Evolutionary conservation across 2,797 vertebrate species (phyloP).

Genomic region (Thunnus albacares): DNA sequence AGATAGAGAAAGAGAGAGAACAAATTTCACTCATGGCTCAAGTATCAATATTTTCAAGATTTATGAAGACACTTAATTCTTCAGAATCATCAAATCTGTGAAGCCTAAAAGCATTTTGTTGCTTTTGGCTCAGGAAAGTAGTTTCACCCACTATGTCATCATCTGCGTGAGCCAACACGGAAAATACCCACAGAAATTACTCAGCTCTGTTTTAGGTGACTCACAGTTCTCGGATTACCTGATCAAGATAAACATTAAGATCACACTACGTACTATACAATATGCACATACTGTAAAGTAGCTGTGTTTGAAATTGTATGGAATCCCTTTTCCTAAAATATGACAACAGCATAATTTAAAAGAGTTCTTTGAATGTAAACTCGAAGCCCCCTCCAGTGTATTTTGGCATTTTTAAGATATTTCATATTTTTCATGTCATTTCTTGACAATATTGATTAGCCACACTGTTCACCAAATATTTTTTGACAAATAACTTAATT

Average conservation of each 20-base stretch:
- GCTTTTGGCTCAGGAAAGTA: slow-evolving; percentile 42
- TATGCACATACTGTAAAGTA: background rate
- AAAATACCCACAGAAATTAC: slow-evolving; percentile 81
- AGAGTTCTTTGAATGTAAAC: background rate
- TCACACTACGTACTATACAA: slow-evolving; percentile 25
- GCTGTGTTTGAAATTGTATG: background rate
- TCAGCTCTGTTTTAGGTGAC: slow-evolving; percentile 72
- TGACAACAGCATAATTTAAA: slow-evolving; percentile 9
- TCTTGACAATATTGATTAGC: no score
- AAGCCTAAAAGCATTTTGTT: slow-evolving; percentile 24
- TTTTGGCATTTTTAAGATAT: no score
- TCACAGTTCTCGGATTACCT: slow-evolving; percentile 74
- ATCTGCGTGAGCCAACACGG: slow-evolving; percentile 72
- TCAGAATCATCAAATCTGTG: background rate
- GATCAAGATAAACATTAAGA: slow-evolving; percentile 42
- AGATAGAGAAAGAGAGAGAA: background rate
- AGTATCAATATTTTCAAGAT: slow-evolving; percentile 20
- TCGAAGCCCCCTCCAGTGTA: background rate
- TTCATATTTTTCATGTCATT: no score
- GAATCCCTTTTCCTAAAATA: slow-evolving; percentile 28
- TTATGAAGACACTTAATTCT: slow-evolving; percentile 4
- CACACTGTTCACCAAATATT: no score
- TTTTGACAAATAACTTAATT: no score
- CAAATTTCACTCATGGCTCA: slow-evolving; percentile 33
- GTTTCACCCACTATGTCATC: slow-evolving; percentile 69